These are phyloP conservation scores for Psammodynastes pulverulentus DNA, from an alignment of 2,113 vertebrate genomes.

Conservation along the genomic window DNA sequence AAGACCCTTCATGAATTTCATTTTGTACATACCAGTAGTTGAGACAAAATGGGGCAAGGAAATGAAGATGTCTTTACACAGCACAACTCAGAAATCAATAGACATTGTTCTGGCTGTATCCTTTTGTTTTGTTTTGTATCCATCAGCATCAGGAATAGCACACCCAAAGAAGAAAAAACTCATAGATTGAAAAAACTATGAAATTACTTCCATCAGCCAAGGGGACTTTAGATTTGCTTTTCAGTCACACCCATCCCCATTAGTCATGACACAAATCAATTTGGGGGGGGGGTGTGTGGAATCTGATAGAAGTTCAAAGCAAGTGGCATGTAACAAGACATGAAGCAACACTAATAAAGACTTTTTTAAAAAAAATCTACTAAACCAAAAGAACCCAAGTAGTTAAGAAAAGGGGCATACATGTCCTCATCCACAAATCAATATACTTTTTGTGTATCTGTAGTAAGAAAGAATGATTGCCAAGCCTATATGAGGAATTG, in stretches of 20 bases:
- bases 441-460: neutral
- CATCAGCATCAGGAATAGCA: conserved; percentile 16
- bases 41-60: neutral
- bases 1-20: neutral
- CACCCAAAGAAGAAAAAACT: neutral
- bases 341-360: neutral
- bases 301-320: neutral
- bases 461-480: neutral
- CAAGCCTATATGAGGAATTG: neutral
- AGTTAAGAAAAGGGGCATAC: neutral
- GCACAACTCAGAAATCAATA: accelerated
- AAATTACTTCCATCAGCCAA: neutral
- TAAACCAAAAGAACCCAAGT: neutral
- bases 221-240: neutral
- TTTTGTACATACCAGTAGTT: neutral
- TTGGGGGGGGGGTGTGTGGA: neutral
- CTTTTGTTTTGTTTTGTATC: neutral
- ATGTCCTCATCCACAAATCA: conserved; percentile 6
- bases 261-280: neutral
- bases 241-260: neutral
- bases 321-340: neutral
- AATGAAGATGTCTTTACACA: neutral
- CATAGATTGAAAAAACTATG: neutral
- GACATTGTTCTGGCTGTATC: conserved; percentile 19
- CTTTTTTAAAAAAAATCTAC: neutral